Percentiles rank a stretch among this genome's conserved stretches.
Evolutionary conservation across 2,797 vertebrate species (phyloP).

Genomic region (Fundulus diaphanus): DNA sequence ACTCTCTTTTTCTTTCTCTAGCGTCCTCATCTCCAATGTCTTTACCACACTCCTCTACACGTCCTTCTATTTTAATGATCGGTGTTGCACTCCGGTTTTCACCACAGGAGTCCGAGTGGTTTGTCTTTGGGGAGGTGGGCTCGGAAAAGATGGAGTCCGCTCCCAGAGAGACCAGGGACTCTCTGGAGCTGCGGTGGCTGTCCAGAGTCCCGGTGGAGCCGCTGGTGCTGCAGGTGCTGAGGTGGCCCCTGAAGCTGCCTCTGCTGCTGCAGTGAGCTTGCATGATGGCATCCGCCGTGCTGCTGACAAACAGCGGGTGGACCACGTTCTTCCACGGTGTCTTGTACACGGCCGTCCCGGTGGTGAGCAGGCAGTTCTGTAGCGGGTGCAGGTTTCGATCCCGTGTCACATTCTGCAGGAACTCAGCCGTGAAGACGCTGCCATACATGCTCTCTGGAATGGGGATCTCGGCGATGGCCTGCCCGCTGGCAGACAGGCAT

Average conservation of each 20-base stretch:
- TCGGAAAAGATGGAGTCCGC: constrained; percentile 81
- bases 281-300: constrained; percentile 79
- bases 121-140: constrained; percentile 52
- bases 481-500: constrained; percentile 84
- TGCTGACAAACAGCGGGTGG: constrained; percentile 82
- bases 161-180: constrained; percentile 82
- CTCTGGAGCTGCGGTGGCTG: constrained; percentile 80
- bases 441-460: constrained; percentile 86
- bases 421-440: constrained; percentile 85
- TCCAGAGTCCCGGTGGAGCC: constrained; percentile 82
- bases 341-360: constrained; percentile 81
- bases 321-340: constrained; percentile 87
- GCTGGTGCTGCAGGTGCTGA: constrained; percentile 75
- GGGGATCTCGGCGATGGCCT: constrained; percentile 82
- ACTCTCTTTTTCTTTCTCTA: constrained; percentile 40
- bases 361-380: constrained; percentile 86
- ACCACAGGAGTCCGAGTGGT: constrained; percentile 30
- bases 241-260: constrained; percentile 69
- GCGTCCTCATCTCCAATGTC: constrained; percentile 32
- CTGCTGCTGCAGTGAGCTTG: constrained; percentile 71
- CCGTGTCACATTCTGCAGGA: constrained; percentile 85
- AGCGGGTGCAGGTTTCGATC: constrained; percentile 81
- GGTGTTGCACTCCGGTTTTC: constrained; percentile 43
- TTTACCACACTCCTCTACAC: constrained; percentile 28
- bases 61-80: constrained; percentile 41